These are phyloP conservation scores for Morone chrysops DNA, from an alignment of 2,113 vertebrate genomes.

Conservation along the genomic window DNA sequence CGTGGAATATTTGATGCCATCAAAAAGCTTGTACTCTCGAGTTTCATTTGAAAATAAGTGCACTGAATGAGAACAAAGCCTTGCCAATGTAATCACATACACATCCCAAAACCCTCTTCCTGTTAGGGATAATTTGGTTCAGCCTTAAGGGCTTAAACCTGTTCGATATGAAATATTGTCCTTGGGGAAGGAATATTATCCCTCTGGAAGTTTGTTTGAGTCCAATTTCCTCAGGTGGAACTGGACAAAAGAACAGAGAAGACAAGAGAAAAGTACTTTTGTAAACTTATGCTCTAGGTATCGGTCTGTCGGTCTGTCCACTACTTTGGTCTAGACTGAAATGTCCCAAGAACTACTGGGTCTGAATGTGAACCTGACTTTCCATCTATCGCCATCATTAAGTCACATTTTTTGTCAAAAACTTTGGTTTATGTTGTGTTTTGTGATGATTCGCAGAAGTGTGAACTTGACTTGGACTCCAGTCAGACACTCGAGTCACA, in stretches of 20 bases:
- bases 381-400: too few relatives aligned
- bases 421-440: too few relatives aligned
- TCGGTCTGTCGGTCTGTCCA: not conserved
- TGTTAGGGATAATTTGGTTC: not conserved
- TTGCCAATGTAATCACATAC: slow-evolving; percentile 16
- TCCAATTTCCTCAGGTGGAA: not conserved
- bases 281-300: not conserved
- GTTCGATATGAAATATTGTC: slow-evolving; percentile 2
- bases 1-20: slow-evolving; percentile 25
- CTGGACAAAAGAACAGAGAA: not conserved
- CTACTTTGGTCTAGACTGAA: too few relatives aligned
- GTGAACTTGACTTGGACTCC: too few relatives aligned
- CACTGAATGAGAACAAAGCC: not conserved
- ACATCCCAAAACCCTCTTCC: not conserved
- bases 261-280: not conserved
- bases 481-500: too few relatives aligned
- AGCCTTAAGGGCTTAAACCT: not conserved
- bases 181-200: not conserved
- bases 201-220: not conserved
- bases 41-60: not conserved
- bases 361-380: too few relatives aligned
- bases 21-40: slow-evolving; percentile 13
- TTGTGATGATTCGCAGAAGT: too few relatives aligned
- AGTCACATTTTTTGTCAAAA: too few relatives aligned
- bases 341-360: too few relatives aligned